Evolutionary conservation across 2,888 invertebrate genomes (phyloP).

Genomic region (Epistrophe grossulariae): DNA sequence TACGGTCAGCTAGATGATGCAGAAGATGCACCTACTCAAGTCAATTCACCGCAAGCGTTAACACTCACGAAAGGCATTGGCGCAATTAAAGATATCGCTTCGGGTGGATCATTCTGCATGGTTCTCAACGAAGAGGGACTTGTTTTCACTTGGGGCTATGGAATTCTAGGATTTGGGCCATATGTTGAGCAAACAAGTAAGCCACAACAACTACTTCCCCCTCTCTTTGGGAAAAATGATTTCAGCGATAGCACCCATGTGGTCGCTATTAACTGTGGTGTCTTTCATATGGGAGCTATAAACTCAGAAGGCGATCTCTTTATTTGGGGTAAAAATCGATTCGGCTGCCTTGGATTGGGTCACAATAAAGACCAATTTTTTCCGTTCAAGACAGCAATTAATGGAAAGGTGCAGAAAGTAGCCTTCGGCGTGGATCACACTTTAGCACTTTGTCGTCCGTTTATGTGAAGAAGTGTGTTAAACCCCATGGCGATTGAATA

Average conservation of each 20-base stretch:
- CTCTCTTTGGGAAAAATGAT: conserved; percentile 93
- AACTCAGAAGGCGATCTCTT: conserved; percentile 93
- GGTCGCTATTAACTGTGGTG: conserved; percentile 88
- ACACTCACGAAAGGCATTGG: conserved; percentile 88
- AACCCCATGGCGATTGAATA: background rate
- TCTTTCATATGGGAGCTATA: conserved; percentile 91
- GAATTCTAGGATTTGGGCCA: conserved; percentile 95
- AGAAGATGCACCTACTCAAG: conserved; percentile 85
- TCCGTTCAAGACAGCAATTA: conserved; percentile 92
- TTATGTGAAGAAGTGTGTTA: conserved; percentile 83
- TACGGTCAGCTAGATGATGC: conserved; percentile 90
- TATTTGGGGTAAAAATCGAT: conserved; percentile 95
- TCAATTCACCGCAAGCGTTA: conserved; percentile 89
- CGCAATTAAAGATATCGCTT: conserved; percentile 91
- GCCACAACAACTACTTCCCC: conserved; percentile 90
- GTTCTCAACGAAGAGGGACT: conserved; percentile 92
- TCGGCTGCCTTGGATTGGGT: conserved; percentile 93
- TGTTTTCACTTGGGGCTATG: conserved; percentile 97
- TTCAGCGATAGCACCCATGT: conserved; percentile 90
- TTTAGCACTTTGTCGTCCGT: conserved; percentile 90
- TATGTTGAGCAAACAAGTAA: conserved; percentile 86
- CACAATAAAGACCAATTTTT: conserved; percentile 92
- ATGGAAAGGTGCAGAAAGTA: conserved; percentile 90
- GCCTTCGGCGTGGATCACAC: conserved; percentile 95
- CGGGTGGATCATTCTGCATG: conserved; percentile 94